These are phyloP conservation scores for Ptychochromis oligacanthus DNA, from an alignment of 2,113 vertebrate species.

Conservation along the genomic window DNA sequence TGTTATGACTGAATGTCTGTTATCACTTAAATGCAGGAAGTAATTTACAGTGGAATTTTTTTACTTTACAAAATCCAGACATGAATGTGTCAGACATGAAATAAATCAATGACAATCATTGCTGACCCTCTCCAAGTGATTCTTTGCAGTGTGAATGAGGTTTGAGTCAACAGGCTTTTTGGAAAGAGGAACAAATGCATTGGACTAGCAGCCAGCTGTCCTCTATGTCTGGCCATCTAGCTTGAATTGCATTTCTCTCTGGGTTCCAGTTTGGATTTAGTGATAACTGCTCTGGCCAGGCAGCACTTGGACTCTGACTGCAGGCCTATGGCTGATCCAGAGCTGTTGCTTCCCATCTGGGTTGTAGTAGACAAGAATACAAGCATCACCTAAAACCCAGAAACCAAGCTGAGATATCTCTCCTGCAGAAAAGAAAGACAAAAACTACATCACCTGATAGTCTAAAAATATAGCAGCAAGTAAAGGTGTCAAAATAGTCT, in stretches of 20 bases:
- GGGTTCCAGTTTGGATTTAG: slow-evolving; percentile 73
- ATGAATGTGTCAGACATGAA: slow-evolving; percentile 21
- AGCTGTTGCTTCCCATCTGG: slow-evolving; percentile 71
- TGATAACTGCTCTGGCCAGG: slow-evolving; percentile 66
- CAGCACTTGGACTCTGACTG: slow-evolving; percentile 60
- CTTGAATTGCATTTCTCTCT: slow-evolving; percentile 68
- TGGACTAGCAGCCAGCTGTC: slow-evolving; percentile 44
- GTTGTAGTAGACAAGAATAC: slow-evolving; percentile 44
- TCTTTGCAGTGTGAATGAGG: not conserved
- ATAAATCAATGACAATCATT: slow-evolving; percentile 18
- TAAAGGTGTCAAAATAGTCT: not conserved
- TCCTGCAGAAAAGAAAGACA: not conserved
- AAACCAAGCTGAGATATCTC: slow-evolving; percentile 5
- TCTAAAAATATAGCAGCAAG: not conserved
- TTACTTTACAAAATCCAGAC: slow-evolving; percentile 1
- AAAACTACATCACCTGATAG: not conserved
- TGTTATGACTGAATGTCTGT: slow-evolving; percentile 4
- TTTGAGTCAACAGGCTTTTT: slow-evolving; percentile 42
- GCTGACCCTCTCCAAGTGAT: not conserved
- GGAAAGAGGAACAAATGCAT: slow-evolving; percentile 11
- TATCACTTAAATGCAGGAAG: not conserved
- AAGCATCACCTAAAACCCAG: slow-evolving; percentile 12
- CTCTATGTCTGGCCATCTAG: slow-evolving; percentile 44
- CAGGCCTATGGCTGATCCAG: slow-evolving; percentile 52
- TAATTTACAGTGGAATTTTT: not conserved